A percentile compares a stretch with the other conserved stretches of the same genome.
phyloP scores from a whole-genome alignment of 2,888 invertebrate species.

The Drosophila paranaensis region DNA sequence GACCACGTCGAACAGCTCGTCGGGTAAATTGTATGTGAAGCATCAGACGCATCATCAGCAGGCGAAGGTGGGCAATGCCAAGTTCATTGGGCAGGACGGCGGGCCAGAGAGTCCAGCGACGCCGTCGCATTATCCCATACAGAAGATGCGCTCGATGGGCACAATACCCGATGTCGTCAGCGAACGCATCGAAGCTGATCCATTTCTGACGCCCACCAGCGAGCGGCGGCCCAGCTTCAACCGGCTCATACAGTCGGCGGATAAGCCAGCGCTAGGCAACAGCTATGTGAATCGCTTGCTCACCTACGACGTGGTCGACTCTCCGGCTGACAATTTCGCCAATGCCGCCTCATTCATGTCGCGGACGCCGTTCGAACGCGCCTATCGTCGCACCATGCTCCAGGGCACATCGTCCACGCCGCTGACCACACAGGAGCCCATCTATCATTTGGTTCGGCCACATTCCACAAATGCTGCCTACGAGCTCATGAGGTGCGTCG shows the following conservation, averaged over 20 bases:
- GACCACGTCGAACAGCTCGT: conserved; percentile 70
- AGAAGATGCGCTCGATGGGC: conserved; percentile 85
- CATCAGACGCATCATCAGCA: conserved; percentile 53
- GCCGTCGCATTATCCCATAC: conserved; percentile 79
- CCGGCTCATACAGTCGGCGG: conserved; percentile 75
- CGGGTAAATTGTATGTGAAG: conserved; percentile 81
- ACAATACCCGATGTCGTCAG: conserved; percentile 84
- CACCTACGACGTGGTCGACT: conserved; percentile 76
- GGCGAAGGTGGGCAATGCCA: conserved; percentile 84
- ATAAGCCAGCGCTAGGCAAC: conserved; percentile 58
- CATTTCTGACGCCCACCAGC: conserved; percentile 84
- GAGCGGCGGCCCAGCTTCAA: conserved; percentile 79
- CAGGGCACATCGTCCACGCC: conserved; percentile 83
- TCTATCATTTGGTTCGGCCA: conserved; percentile 60
- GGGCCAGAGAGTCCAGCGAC: conserved; percentile 67
- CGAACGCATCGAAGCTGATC: conserved; percentile 83
- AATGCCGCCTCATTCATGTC: conserved; percentile 81
- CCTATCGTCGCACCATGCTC: conserved; percentile 82
- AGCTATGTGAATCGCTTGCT: conserved; percentile 67
- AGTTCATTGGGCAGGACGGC: conserved; percentile 83
- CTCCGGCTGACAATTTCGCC: conserved; percentile 57
- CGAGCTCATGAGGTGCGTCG: conserved; percentile 84
- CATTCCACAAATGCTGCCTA: conserved; percentile 82
- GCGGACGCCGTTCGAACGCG: conserved; percentile 84
- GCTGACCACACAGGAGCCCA: conserved; percentile 60